Conservation (phyloP, 2,113 vertebrate genomes). For the Vireo altiloquus region DNA sequence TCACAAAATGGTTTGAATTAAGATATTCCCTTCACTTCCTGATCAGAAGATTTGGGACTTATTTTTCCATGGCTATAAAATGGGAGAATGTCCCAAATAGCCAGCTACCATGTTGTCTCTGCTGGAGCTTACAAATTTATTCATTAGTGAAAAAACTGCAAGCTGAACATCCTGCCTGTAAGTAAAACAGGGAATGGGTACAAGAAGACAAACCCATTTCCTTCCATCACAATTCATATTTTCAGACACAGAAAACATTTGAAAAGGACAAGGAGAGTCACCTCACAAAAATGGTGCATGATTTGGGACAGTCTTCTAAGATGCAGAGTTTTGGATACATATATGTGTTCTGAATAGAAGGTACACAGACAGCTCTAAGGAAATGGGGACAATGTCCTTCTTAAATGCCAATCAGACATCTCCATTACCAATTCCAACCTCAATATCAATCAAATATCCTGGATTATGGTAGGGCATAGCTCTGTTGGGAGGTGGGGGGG, state of each 20-base stretch:
- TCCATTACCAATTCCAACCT: neutral
- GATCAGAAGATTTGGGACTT: neutral
- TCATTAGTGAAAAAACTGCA: neutral
- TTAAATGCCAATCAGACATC: neutral
- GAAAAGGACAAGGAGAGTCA: neutral
- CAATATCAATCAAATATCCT: neutral
- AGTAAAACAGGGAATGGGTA: neutral
- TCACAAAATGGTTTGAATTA: neutral
- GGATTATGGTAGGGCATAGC: rapidly evolving
- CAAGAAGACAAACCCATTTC: neutral
- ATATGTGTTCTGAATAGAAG: neutral
- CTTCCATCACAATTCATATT: neutral
- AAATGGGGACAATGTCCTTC: neutral
- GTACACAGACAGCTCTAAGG: neutral
- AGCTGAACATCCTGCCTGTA: neutral
- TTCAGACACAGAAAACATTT: neutral
- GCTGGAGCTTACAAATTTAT: neutral
- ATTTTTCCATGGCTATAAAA: neutral
- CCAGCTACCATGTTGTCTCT: neutral
- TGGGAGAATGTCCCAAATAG: neutral
- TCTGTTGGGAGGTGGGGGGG: rapidly evolving
- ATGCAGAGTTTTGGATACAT: neutral
- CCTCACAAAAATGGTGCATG: neutral
- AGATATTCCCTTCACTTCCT: neutral
- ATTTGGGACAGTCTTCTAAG: neutral